Evolutionary conservation across 2,797 vertebrate genomes (phyloP).

Genomic region (Karalla daura): DNA sequence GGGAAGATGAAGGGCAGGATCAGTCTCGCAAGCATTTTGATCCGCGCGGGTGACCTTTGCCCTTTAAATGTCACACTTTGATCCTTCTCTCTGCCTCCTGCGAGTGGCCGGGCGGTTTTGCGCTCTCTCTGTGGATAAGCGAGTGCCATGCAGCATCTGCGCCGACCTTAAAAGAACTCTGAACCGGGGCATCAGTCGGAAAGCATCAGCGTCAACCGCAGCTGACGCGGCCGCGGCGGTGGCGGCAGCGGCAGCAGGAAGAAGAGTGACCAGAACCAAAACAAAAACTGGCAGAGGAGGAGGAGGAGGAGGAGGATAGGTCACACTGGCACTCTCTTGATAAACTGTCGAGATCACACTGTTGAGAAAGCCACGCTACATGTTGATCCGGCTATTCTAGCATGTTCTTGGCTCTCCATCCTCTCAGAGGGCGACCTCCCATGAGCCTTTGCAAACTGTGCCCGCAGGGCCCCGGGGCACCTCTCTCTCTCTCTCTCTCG

Average conservation of each 20-base stretch:
- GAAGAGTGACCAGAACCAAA: conserved; percentile 31
- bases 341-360: too few species aligned
- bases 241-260: conserved; percentile 11
- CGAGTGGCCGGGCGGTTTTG: not conserved
- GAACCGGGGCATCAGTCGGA: conserved; percentile 32
- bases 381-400: conserved; percentile 53
- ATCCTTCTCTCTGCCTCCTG: conserved; percentile 12
- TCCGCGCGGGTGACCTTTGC: conserved; percentile 66
- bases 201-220: conserved; percentile 41
- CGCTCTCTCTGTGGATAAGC: conserved; percentile 8
- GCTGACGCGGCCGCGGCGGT: conserved; percentile 10
- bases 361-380: conserved; percentile 17
- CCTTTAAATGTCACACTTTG: conserved; percentile 71
- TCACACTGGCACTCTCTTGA: conserved; percentile 31
- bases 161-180: conserved; percentile 50
- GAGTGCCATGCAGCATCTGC: conserved; percentile 43
- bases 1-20: conserved; percentile 40
- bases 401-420: conserved; percentile 58
- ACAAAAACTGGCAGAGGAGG: conserved; percentile 49
- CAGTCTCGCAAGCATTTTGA: conserved; percentile 58
- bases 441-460: conserved; percentile 80
- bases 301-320: conserved; percentile 35
- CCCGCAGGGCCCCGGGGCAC: conserved; percentile 65
- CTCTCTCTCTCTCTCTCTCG: conserved; percentile 55
- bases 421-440: conserved; percentile 73